Base-by-base conservation (phyloP, 1,140 invertebrate genomes). In the Babylonia areolata region DNA sequence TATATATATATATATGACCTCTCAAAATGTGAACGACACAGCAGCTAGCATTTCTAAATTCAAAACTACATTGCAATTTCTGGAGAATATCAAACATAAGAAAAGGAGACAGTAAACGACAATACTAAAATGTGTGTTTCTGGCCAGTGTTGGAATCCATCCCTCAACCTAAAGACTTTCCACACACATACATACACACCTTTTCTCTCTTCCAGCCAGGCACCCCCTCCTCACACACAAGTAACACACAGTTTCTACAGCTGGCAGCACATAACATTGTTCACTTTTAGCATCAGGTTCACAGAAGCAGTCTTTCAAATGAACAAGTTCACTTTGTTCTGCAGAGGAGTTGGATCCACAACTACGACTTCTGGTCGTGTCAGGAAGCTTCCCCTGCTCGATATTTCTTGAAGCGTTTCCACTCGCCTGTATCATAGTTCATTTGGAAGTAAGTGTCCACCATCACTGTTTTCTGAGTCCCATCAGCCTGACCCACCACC, bases 391-490 rank as follows among this genome's bases (percentile, higher is more conserved):
- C 86, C 1, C 87, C 86, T 73, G 93, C 94, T 85, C 93, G 87
- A 79, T 88, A 91, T 87, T 98, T 98, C 91, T 98, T 97, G 81
- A 98, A 97, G 58, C 97, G 95, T 90, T 98, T 98, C 97, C 97
- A 98, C 93, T 98, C 97, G 0, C 98, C 97, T 85, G 97, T 98
- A 88, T 96, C 97, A 94, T 98, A 99, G 94, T 99, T 98, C 98
- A 99, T 98, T 94, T 98, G 97, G 95, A 98, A 98, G 94, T 98
- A 98, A 23, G 97, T 98, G 93, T 99, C 98, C 0, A 97, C 97
- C 20, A 93, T 87, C 90, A 94, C 92, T 39, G 91, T 90, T 73
- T 97, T 95, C 96, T 97, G 97, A 0, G 96, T 96, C 69, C 91
- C 90, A 77, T 94, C 97, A 0, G 96, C 93, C 90, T 97, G 97